These are phyloP conservation scores for Pteropus rufus DNA, from an alignment of 2,797 vertebrate genomes.

Conservation along the genomic window DNA sequence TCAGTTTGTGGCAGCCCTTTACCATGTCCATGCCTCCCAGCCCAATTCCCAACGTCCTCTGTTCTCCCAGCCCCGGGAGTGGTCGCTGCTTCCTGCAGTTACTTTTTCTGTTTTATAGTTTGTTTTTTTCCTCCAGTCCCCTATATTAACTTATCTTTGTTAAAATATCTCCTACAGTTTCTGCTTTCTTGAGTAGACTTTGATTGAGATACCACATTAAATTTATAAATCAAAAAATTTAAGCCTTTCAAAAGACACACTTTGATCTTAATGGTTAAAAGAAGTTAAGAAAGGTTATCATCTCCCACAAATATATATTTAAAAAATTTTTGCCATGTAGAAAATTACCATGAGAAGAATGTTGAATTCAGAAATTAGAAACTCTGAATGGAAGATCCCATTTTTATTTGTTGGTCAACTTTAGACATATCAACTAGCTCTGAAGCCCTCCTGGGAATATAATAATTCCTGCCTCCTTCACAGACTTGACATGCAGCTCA, in stretches of 20 bases:
- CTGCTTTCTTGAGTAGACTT: background rate
- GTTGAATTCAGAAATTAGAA: background rate
- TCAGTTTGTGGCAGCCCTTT: background rate
- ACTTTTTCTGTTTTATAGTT: background rate
- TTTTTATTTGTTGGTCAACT: background rate
- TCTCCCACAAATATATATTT: background rate
- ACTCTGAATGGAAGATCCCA: background rate
- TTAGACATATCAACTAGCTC: background rate
- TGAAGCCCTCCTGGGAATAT: background rate
- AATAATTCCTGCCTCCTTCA: background rate
- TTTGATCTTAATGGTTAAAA: background rate
- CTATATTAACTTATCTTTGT: constrained; percentile 1
- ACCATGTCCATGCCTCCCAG: background rate
- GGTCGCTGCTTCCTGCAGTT: background rate
- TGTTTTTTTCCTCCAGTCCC: background rate
- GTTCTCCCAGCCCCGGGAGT: too few species aligned
- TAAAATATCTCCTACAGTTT: background rate
- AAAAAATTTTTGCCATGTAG: background rate
- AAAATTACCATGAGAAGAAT: background rate
- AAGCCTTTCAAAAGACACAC: constrained; percentile 1
- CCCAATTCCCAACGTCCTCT: background rate
- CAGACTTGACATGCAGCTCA: background rate
- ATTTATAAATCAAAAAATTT: background rate
- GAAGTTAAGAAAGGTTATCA: background rate
- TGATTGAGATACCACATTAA: background rate